Conservation (phyloP, 2,113 vertebrate species). For the Heterocephalus glaber region DNA sequence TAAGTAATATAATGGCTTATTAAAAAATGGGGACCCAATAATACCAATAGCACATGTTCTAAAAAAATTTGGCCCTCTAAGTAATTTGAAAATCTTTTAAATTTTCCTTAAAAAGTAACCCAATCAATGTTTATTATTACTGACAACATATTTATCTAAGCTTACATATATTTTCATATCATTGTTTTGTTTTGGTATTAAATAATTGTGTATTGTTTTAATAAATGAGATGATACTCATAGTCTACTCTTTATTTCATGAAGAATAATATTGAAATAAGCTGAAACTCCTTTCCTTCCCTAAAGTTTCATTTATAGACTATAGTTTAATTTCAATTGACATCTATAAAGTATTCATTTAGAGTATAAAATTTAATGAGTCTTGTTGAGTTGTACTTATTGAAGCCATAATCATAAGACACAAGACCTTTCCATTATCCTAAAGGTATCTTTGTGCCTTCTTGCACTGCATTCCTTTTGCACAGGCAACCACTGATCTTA, state of each 20-base stretch:
- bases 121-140: not conserved
- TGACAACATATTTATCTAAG: not conserved
- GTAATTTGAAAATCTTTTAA: not conserved
- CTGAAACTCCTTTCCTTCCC: not conserved
- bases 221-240: not conserved
- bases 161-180: not conserved
- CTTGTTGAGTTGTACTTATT: not conserved
- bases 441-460: not conserved
- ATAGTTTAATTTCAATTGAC: not conserved
- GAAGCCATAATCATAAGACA: not conserved
- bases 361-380: not conserved
- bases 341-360: not conserved
- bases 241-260: not conserved
- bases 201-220: not conserved
- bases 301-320: slow-evolving; percentile 1
- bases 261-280: not conserved
- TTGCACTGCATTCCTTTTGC: not conserved
- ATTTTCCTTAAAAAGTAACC: not conserved
- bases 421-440: not conserved
- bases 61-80: not conserved
- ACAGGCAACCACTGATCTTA: not conserved
- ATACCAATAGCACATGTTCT: not conserved
- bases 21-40: not conserved
- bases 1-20: not conserved
- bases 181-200: not conserved